Base-by-base conservation (phyloP, 2,888 invertebrate genomes). In the Gryllus longicercus region DNA sequence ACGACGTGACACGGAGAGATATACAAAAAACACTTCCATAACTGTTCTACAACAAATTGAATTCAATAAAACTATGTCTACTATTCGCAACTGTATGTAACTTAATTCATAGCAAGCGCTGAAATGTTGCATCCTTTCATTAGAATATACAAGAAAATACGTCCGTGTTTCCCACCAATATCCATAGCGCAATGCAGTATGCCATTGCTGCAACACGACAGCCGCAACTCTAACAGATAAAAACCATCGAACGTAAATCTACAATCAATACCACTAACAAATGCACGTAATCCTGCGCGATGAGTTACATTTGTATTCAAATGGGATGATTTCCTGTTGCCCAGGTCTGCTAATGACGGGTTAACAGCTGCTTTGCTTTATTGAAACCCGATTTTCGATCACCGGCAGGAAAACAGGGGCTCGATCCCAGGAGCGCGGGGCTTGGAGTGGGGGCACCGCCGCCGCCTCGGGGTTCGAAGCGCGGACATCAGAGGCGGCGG, bases 241-340 rank as follows among this genome's bases (percentile, higher is more conserved):
- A 63, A 63, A 63, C 63, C 63, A n/a, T 63, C 63, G 16, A 63
- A 8, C 63, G 3, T n/a, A 63, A 14, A 63, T 63, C n/a, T 63
- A 63, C n/a, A 63, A 63, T 63, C 63, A 63, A 63, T 63, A 63
- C 8, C 63, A 3, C 63, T 63, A 63, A 63, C 63, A 63, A 18
- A 63, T 63, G 63, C 63, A 63, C 12, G 63, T 63, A n/a, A 63
- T 63, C 63, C 63, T 14, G n/a, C n/a, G n/a, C 16, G 63, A 63
- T 63, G 63, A 63, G 63, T 63, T 63, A 63, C 63, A 63, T 63
- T 63, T 63, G 63, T 63, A 63, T 63, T 63, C 63, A 63, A 63
- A 63, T n/a, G 3, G 63, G n/a, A 63, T 63, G n/a, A 63, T 63
- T 63, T 63, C 63, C 63, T n/a, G n/a, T 18, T 63, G 12, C 63